Base-by-base conservation (phyloP, 2,797 vertebrate genomes). In the Karalla daura region DNA sequence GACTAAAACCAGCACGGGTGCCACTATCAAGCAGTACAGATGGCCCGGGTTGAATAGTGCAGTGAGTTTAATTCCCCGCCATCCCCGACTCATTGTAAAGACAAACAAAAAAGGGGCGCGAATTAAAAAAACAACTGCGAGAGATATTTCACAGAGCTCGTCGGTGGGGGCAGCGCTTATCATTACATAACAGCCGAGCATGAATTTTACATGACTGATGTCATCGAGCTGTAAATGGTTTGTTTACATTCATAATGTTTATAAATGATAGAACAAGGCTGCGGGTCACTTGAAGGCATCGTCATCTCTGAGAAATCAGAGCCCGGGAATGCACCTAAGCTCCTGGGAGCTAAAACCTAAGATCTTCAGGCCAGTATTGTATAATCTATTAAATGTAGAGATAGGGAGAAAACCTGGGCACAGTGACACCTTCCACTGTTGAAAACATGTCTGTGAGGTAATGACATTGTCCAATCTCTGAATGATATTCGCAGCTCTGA, bases 121-220 rank as follows among this genome's bases (percentile, higher is more conserved):
- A 76, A 85, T 76, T 67, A 61, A 73, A 32, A n/a, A 80, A 81
- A 55, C 62, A 69, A 78, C 23, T 43, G 55, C 65, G 20, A 30
- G 49, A 73, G 66, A 67, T 71, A 59, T 66, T 63, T 52, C 17
- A 21, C 60, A 20, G 28, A 55, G 68, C 68, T 60, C 63, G n/a
- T 50, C 46, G n/a, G 5, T 30, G 45, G 54, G 52, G 23, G 35
- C n/a, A n/a, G n/a, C 28, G 49, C 44, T 70, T 54, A 54, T 83
- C 75, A 47, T 86, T 76, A 76, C 47, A 54, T 76, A 83, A 86
- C 54, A 68, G 68, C 69, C 50, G 51, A 73, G 13, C 61, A 78
- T 83, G 60, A 80, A 78, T 85, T 80, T 81, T 72, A 59, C 77
- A 88, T 78, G 79, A 64, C 43, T 36, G 0, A 43, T 55, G 63